phyloP scores from a whole-genome alignment of 2,113 vertebrate genomes.

The Hypomesus transpacificus region DNA sequence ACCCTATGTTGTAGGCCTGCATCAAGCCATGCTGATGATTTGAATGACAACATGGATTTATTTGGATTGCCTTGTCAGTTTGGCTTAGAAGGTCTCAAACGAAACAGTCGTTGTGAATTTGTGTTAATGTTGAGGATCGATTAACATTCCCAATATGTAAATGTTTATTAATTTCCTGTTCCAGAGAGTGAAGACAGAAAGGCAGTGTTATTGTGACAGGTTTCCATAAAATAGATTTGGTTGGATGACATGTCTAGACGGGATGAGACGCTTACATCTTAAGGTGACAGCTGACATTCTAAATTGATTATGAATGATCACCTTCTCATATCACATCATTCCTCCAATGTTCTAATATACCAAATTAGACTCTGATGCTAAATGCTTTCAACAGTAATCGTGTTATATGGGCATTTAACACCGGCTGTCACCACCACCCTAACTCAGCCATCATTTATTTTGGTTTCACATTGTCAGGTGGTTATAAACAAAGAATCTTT shows the following conservation, averaged over 20 bases:
- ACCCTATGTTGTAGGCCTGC: too few species aligned
- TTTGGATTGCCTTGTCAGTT: too few species aligned
- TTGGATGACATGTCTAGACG: neutral
- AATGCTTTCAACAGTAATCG: neutral
- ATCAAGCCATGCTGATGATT: too few species aligned
- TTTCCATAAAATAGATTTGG: neutral
- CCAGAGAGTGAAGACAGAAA: neutral
- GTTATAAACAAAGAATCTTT: constrained; percentile 24
- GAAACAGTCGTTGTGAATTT: neutral
- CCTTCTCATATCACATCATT: too few species aligned
- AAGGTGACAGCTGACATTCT: too few species aligned
- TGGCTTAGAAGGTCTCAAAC: too few species aligned
- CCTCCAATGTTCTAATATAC: neutral
- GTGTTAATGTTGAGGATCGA: too few species aligned
- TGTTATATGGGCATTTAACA: neutral
- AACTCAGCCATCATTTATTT: neutral
- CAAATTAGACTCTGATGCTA: neutral
- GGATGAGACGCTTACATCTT: too few species aligned
- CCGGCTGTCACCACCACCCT: neutral
- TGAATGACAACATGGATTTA: too few species aligned
- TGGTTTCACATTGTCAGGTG: neutral
- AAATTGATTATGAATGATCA: too few species aligned
- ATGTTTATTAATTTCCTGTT: neutral
- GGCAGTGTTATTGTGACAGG: neutral
- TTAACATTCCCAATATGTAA: neutral